Evolutionary conservation across 2,888 invertebrate species (phyloP), one percentile per base, ranked within the genome.

Genomic region (Copidosoma aretas): DNA sequence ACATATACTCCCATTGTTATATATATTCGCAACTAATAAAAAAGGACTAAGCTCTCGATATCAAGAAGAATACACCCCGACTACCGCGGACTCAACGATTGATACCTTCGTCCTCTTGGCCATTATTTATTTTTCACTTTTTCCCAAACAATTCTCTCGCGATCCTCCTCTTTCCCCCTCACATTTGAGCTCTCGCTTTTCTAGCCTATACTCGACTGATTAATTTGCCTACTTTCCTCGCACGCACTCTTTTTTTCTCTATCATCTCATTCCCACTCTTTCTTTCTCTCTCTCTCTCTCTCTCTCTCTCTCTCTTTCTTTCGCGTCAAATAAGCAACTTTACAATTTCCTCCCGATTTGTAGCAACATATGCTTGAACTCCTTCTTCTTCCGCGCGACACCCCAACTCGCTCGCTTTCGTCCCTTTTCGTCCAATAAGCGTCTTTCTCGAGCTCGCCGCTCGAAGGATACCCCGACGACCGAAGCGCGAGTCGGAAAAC

Each of bases 1-100:
- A 80, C 78, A 78, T 77, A 77, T 80, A 79, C 75, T 76, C 73
- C 75, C 77, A 75, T 77, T 32, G 32, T 32, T 46, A 46, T 77
- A 73, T 77, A 76, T 68, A 75, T 75, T 76, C 74, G 77, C 78
- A 77, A 75, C 75, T 78, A 79, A 78, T 79, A 78, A 77, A 78
- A 79, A 80, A 79, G 77, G 77, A 77, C 77, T 81, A 81, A 81
- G 77, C 79, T 80, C 78, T 80, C 72, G 62, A 52, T 32, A 32
- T 8, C 70, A 60, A 67, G 62, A 72, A 70, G 70, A 43, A 39
- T 60, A 54, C 8, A 32, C 32, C 32, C 8, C 32, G 8, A 32
- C 32, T 32, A 8, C 43, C 54, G 46, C 62, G 54, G 59, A 39
- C 52, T 49, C 62, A 53, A 57, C 63, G 60, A 24, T 21, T 56